Base-by-base conservation (phyloP, 2,797 vertebrate species). In the Enteromius mattozi region DNA sequence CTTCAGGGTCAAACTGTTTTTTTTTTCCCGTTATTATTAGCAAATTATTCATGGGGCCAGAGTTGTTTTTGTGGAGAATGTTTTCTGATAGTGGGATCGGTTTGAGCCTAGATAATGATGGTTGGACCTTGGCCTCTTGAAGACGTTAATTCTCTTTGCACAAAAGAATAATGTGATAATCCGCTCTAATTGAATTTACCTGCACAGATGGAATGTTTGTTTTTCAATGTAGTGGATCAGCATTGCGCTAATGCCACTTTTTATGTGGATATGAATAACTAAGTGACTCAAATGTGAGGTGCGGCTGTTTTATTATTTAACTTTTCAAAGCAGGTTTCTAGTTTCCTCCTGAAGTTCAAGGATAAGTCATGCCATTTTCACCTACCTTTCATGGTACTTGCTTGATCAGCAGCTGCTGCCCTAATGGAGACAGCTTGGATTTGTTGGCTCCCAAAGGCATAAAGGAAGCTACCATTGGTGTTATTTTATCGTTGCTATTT, bases 21-120 rank as follows among this genome's bases (percentile, higher is more conserved):
- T 47, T 63, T 3, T 61, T 63, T 63, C 2, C 6, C 2, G 59
- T 82, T 90, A 89, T 90, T 84, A 87, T 90, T 88, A 90, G 88
- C 75, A 70, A 42, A 75, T 88, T 83, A 83, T 77, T 82, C 74
- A 68, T 30, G 30, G 69, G 17, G 66, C 66, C 51, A 65, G 42
- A 80, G 86, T 59, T 76, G 19, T 78, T 65, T 61, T 70, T 56
- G 51, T 65, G 69, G 19, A 54, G 56, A 47, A 70, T 86, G 45
- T 79, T 35, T 87, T 77, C 74, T 86, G 65, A 79, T 42, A 65
- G 51, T 7, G 40, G 27, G 27, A 27, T 87, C 2, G 14, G 33
- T 61, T 30, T n/a, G 24, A 59, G 5, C 42, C n/a, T 24, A 75
- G 78, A 68, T 72, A 56, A 42, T 27, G 5, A 27, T 7, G 42